phyloP scores from a whole-genome alignment of 2,797 vertebrate genomes.

The Amphiprion clarkii region DNA sequence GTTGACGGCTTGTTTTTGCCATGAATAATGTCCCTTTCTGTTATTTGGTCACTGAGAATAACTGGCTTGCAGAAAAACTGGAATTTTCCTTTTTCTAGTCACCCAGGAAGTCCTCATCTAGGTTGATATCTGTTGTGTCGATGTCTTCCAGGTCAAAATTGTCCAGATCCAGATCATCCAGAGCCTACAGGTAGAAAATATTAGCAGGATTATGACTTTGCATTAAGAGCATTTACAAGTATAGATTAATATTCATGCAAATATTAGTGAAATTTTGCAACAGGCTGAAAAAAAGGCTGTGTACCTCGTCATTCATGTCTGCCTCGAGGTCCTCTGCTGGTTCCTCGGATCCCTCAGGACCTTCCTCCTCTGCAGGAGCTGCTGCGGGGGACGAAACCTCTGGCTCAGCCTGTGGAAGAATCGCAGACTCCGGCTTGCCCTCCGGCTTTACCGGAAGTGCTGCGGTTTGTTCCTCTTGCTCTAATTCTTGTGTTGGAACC shows the following conservation, averaged over 20 bases:
- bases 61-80: neutral
- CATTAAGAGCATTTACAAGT: neutral
- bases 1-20: neutral
- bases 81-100: conserved; percentile 73
- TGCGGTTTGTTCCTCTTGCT: conserved; percentile 23
- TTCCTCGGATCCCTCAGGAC: conserved; percentile 21
- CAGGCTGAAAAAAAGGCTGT: neutral
- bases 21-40: neutral
- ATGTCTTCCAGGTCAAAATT: conserved; percentile 93
- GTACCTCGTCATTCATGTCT: conserved; percentile 63
- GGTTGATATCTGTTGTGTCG: conserved; percentile 92
- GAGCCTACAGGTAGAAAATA: conserved; percentile 41
- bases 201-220: neutral
- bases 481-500: conserved; percentile 6
- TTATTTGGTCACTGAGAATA: conserved; percentile 49
- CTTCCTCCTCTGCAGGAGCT: conserved; percentile 26
- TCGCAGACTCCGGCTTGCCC: conserved; percentile 8
- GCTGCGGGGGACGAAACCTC: conserved; percentile 10
- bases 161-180: conserved; percentile 94
- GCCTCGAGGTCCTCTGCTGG: conserved; percentile 71
- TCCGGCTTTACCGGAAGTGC: conserved; percentile 18
- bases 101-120: conserved; percentile 93
- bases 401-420: conserved; percentile 28
- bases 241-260: neutral
- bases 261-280: neutral